These are phyloP conservation scores for Plumapathes pennacea DNA, from an alignment of 92 coral and sea anemone genomes.

Conservation along the genomic window DNA sequence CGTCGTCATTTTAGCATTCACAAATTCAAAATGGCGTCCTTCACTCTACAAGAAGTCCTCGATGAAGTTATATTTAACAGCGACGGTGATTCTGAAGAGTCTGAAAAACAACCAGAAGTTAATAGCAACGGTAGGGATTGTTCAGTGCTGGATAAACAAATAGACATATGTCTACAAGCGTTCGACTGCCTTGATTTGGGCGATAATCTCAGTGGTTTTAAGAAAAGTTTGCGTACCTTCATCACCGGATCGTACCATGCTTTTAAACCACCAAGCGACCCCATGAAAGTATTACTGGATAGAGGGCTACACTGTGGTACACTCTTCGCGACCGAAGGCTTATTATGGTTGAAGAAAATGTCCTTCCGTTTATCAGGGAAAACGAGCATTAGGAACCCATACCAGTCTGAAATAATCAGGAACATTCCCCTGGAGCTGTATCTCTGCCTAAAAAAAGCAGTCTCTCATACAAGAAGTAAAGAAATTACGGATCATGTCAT, in stretches of 20 bases:
- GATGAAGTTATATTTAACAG: constrained; percentile 11
- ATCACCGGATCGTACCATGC: constrained; percentile 26
- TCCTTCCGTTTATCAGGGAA: constrained; percentile 37
- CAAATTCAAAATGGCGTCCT: constrained; percentile 20
- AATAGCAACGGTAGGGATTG: constrained; percentile 5
- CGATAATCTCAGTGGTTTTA: constrained; percentile 35
- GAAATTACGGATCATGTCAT: constrained; percentile 53
- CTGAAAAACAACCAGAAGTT: constrained; percentile 4
- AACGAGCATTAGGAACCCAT: constrained; percentile 45
- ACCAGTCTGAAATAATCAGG: constrained; percentile 39
- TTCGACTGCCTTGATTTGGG: constrained; percentile 52
- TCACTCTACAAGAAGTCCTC: constrained; percentile 8
- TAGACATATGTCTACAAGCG: constrained; percentile 41
- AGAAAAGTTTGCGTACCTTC: constrained; percentile 13
- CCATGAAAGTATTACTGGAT: constrained; percentile 41
- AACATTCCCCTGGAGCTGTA: constrained; percentile 60
- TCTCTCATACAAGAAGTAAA: constrained; percentile 37
- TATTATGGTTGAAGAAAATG: constrained; percentile 54
- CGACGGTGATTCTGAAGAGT: constrained; percentile 23
- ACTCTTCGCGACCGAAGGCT: constrained; percentile 38
- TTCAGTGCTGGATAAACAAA: constrained; percentile 26
- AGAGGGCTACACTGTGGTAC: constrained; percentile 45
- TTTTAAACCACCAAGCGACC: constrained; percentile 54
- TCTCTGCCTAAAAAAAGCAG: constrained; percentile 41
- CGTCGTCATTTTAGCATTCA: constrained; percentile 7